Evolutionary conservation across 2,888 invertebrate species (phyloP), one percentile per base, ranked within the genome.

Genomic region (Pseudococcus viburni): DNA sequence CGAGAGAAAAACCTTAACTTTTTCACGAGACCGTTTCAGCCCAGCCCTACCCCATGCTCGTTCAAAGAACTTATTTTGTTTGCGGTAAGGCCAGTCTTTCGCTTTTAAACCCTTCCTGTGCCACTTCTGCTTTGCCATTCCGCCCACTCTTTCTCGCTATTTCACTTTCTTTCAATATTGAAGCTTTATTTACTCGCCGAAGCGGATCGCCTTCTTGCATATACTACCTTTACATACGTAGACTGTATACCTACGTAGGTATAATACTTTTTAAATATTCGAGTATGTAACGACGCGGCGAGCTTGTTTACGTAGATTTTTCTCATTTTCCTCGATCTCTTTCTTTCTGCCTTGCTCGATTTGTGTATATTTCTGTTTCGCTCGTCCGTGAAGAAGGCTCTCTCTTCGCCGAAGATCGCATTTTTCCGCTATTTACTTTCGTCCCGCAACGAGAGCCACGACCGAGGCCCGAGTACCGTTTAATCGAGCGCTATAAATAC

Each of bases 161-260:
- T 83, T 83, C 80, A 83, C 80, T 83, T 83, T 83, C 80, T 83
- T 83, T 83, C 80, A 83, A 83, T 83, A 83, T 83, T 46, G 80
- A 83, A 83, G 46, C 46, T 83, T 83, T 83, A 83, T 83, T 83
- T 83, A 83, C 80, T 83, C 80, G 73, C 33, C 73, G 33, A 33
- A 73, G 33, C 73, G 73, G 73, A 73, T 73, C 73, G 33, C 73
- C 73, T 73, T 73, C 33, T 73, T 73, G 22, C 22, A 22, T 64
- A 9, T 73, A 15, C 26, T 19, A 19, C 64, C 11, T 64, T 64
- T 64, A 64, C 15, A 64, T 9, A 22, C 22, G 7, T 59, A n/a
- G 22, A 19, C 19, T 64, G 19, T 22, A 9, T 64, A 64, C 19
- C 8, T 7, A 15, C 7, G 1, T 64, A 59, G 8, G 59, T 22